Evolutionary conservation across 2,113 vertebrate genomes (phyloP).

Genomic region (Takifugu bimaculatus): DNA sequence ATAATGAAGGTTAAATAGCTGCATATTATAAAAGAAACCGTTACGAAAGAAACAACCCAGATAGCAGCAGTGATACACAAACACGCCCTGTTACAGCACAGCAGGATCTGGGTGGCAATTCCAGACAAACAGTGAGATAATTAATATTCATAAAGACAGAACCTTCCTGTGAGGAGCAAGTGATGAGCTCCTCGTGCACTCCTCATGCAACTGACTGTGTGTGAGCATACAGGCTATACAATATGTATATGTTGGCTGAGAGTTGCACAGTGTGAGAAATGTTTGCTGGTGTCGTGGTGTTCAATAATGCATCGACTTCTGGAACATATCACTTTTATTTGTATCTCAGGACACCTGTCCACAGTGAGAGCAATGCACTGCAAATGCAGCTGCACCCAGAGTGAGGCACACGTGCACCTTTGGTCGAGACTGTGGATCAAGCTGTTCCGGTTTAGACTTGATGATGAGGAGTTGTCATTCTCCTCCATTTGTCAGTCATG

Average conservation of each 20-base stretch:
- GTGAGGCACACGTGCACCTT: background rate
- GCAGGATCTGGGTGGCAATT: constrained; percentile 49
- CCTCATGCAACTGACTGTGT: too few species aligned
- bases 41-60: constrained; percentile 38
- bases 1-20: too few species aligned
- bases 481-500: constrained; percentile 20
- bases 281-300: constrained; percentile 21
- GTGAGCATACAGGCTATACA: too few species aligned
- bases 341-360: constrained; percentile 15
- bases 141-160: constrained; percentile 60
- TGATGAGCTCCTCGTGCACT: background rate
- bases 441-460: background rate
- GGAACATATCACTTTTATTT: constrained; percentile 45
- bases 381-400: constrained; percentile 3
- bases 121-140: constrained; percentile 46
- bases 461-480: constrained; percentile 30
- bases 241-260: too few species aligned
- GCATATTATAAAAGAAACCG: background rate
- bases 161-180: constrained; percentile 9
- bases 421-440: background rate
- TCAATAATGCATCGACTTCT: constrained; percentile 59
- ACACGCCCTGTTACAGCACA: constrained; percentile 20
- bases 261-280: constrained; percentile 17
- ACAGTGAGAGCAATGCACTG: constrained; percentile 3
- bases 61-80: constrained; percentile 38